Conservation (phyloP, 35 echinoderm and acorn worm genomes). For the Amphiura filiformis region DNA sequence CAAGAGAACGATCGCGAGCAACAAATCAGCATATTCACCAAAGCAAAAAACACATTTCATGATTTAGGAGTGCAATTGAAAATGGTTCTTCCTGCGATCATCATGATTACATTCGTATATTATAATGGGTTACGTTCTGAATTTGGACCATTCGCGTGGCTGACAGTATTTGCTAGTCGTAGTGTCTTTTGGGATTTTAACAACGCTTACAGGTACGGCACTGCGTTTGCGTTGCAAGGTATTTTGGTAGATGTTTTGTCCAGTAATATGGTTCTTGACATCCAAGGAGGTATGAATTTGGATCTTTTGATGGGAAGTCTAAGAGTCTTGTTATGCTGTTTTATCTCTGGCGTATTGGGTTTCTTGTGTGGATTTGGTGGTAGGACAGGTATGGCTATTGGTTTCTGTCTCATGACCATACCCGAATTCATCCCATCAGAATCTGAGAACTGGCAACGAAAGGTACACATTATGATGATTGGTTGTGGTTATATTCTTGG, state of each 20-base stretch:
- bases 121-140: neutral
- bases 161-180: neutral
- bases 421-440: neutral
- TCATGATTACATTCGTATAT: too few species aligned
- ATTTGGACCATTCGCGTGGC: neutral
- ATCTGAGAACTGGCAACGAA: too few species aligned
- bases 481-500: too few species aligned
- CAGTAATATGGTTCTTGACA: neutral
- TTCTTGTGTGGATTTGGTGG: slow-evolving; percentile 17
- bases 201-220: neutral
- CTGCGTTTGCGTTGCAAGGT: neutral
- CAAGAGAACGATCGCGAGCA: too few species aligned
- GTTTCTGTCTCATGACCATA: neutral
- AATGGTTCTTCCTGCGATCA: too few species aligned
- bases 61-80: too few species aligned
- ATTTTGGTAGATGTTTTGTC: neutral
- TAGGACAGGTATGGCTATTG: slow-evolving; percentile 23
- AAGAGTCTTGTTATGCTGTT: neutral
- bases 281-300: neutral
- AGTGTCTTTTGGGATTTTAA: neutral
- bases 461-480: too few species aligned
- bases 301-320: neutral
- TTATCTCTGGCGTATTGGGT: neutral
- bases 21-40: too few species aligned
- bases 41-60: too few species aligned